Evolutionary conservation across 1,140 invertebrate species (phyloP).

Genomic region (Lasaia peninsularis): DNA sequence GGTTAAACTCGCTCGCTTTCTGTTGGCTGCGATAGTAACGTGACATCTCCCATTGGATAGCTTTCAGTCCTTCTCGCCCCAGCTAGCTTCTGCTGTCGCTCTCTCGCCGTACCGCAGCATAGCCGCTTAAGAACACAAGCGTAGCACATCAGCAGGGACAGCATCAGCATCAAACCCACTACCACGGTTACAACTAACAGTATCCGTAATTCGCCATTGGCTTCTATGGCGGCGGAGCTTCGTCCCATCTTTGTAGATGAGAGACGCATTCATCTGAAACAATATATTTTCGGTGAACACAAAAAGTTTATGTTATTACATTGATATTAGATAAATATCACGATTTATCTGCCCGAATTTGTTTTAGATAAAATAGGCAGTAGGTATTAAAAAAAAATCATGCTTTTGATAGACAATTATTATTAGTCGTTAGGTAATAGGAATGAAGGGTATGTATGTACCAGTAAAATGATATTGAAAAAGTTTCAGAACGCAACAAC

Average conservation of each 20-base stretch:
- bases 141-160: constrained; percentile 77
- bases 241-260: constrained; percentile 46
- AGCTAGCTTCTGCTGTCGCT: constrained; percentile 56
- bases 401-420: too few species aligned
- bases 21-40: constrained; percentile 74
- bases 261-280: constrained; percentile 25
- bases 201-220: constrained; percentile 72
- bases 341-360: too few species aligned
- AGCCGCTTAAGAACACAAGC: constrained; percentile 76
- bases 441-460: too few species aligned
- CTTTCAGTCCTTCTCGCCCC: constrained; percentile 61
- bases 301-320: background rate
- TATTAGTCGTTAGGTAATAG: too few species aligned
- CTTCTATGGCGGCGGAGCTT: constrained; percentile 45
- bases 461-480: too few species aligned
- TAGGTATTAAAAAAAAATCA: too few species aligned
- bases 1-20: constrained; percentile 72
- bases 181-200: constrained; percentile 75
- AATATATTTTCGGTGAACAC: constrained; percentile 2
- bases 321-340: too few species aligned
- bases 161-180: constrained; percentile 73
- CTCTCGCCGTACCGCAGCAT: constrained; percentile 67
- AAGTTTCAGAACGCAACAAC: too few species aligned
- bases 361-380: too few species aligned
- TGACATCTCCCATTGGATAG: constrained; percentile 74